Evolutionary conservation across 2,113 vertebrate species (phyloP), one percentile per base, ranked within the genome.

Genomic region (Hirundichthys speculiger): DNA sequence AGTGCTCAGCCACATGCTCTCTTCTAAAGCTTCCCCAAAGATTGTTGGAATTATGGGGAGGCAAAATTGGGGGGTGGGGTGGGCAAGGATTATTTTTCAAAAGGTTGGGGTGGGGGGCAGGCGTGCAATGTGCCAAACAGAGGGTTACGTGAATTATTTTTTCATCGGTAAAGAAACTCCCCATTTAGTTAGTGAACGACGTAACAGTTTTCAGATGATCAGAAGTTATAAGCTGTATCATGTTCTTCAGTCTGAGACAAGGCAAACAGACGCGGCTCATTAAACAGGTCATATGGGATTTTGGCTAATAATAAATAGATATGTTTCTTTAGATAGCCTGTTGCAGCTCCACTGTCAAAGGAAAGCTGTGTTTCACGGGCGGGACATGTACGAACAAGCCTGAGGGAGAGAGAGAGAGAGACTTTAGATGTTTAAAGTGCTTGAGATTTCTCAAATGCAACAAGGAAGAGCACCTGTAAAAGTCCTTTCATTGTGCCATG

Each of bases 361-460:
- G 57, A 82, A 86, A 53, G 40, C 59, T 48, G 40, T 42, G 27
- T 65, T 82, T 75, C 25, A 57, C 45, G 58, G 50, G 47, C 30
- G 55, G 24, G 79, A 80, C 75, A 45, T 79, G 75, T 68, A 46
- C 20, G 64, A 79, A 83, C 68, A 79, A 62, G 72, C 64, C 76
- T 62, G 63, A 58, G 4, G n/a, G 61, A 68, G 34, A 45, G 68
- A 72, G n/a, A n/a, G n/a, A n/a, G n/a, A n/a, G n/a, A n/a, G n/a
- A n/a, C 75, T 71, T 77, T n/a, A 77, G 69, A 86, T 82, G 73
- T 90, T 85, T 83, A 67, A 80, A 88, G 82, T 70, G 67, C 77
- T 83, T 79, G 67, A 81, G 57, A 83, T 83, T 85, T 77, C 64
- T 89, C 82, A 89, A 89, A 83, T 87, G 81, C 66, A 84, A 72